These are phyloP conservation scores for Nannoperca obscura DNA, from an alignment of 2,797 vertebrate genomes.

Conservation along the genomic window DNA sequence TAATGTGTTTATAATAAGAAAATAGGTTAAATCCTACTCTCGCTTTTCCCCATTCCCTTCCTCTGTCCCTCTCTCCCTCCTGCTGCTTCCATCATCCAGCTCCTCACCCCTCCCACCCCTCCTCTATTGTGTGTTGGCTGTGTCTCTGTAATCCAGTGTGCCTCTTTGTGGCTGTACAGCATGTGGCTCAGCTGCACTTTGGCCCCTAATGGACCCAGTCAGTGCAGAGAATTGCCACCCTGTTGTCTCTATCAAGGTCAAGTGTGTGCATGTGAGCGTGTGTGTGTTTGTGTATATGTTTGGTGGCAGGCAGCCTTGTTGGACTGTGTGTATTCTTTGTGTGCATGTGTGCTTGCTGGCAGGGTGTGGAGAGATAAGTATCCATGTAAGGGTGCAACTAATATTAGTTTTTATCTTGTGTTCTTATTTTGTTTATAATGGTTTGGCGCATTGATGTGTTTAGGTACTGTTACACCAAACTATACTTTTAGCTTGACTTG, in stretches of 20 bases:
- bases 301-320: conserved; percentile 6
- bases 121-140: conserved; percentile 47
- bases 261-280: conserved; percentile 51
- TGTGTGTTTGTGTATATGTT: conserved; percentile 16
- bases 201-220: conserved; percentile 77
- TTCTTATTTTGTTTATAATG: not conserved
- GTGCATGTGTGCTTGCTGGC: conserved; percentile 2
- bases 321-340: conserved; percentile 19
- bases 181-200: conserved; percentile 70
- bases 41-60: not conserved
- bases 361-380: conserved; percentile 2
- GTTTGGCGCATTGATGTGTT: not conserved
- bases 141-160: conserved; percentile 62
- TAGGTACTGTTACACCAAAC: not conserved
- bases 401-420: not conserved
- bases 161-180: conserved; percentile 64
- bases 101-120: not conserved
- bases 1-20: conserved; percentile 20
- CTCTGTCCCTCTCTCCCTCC: conserved; percentile 26
- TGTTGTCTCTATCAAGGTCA: conserved; percentile 78
- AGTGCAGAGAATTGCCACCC: conserved; percentile 54
- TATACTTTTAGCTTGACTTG: not conserved
- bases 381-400: not conserved
- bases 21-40: conserved; percentile 27
- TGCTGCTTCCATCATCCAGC: conserved; percentile 35